Base-by-base conservation (phyloP, 2,113 vertebrate genomes). In the Tringa solitaria region DNA sequence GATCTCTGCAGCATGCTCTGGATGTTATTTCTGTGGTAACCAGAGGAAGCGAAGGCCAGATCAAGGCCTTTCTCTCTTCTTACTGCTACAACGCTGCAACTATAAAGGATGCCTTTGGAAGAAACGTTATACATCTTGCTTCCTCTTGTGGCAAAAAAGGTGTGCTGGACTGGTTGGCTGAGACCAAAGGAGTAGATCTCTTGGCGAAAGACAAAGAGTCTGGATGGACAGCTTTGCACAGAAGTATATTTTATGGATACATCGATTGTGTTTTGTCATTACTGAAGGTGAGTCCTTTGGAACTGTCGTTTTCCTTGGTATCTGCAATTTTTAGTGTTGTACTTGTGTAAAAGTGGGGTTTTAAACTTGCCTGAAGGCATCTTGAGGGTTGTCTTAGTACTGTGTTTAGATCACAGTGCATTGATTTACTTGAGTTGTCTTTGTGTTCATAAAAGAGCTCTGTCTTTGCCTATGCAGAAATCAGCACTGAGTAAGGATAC, bases 231-330 rank as follows among this genome's bases (percentile, higher is more conserved):
- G 99, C 99, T 84, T 96, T 99, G 94, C 99, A 99, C 94, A 99
- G 99, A 96, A 99, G 99, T 69, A 98, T 98, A 89, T 99, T 99
- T 97, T 99, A 99, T 74, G 99, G 99, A 60, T 99, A 99, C 82
- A 99, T 99, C 64, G 99, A 99, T 94, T 99, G 99, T 96, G 98
- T 99, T 93, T 97, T 99, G 97, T 98, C 99, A 0, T 97, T 99
- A 10, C 80, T 99, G 88, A 99, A 99, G 99, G 99, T 99, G 95
- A 96, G 76, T 88, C 8, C 26, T 61, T 56, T 73, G 18, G 16
- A 87, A 2, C 26, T 84, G 45, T 48, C 30, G 7, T 65, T 54
- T 91, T 78, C 37, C 10, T 89, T 19, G 10, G 4, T 23, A 46
- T 57, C 24, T 72, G 6, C 32, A 39, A 1, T 53, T 87, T 90